phyloP scores from a whole-genome alignment of 2,113 vertebrate genomes.

The Stomatorhinus ivindoensis region DNA sequence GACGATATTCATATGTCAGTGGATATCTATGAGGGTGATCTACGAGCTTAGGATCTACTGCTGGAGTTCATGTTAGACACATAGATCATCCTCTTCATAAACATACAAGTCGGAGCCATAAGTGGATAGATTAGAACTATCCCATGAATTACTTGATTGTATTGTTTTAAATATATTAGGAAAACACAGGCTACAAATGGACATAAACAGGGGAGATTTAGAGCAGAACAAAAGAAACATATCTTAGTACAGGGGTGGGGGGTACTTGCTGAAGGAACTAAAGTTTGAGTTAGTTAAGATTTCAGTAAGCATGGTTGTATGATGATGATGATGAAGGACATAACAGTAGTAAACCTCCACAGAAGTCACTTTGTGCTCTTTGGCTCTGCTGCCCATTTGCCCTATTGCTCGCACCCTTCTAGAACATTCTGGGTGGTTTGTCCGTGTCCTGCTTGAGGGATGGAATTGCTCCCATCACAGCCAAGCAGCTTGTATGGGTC shows the following conservation, averaged over 20 bases:
- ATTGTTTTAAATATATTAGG: neutral
- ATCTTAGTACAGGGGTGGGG: neutral
- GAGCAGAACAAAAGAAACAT: neutral
- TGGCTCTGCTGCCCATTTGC: neutral
- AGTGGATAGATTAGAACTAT: neutral
- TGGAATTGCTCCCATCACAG: slow-evolving; percentile 43
- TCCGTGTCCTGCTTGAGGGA: slow-evolving; percentile 27
- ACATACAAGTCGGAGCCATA: neutral
- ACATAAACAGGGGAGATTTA: neutral
- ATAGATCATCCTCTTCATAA: neutral
- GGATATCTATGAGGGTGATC: neutral
- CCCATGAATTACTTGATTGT: neutral
- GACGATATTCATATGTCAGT: neutral
- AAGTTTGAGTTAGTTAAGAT: neutral
- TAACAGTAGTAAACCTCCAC: neutral
- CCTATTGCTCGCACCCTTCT: neutral
- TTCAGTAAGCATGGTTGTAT: neutral
- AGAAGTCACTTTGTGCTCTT: neutral
- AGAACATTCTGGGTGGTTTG: slow-evolving; percentile 38
- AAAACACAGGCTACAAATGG: neutral
- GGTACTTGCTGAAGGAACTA: neutral
- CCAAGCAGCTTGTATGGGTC: slow-evolving; percentile 60
- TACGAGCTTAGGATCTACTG: neutral
- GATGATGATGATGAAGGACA: neutral
- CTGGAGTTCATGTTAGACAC: neutral